phyloP scores from a whole-genome alignment of 2,113 vertebrate genomes.

The Oncorhynchus tshawytscha region DNA sequence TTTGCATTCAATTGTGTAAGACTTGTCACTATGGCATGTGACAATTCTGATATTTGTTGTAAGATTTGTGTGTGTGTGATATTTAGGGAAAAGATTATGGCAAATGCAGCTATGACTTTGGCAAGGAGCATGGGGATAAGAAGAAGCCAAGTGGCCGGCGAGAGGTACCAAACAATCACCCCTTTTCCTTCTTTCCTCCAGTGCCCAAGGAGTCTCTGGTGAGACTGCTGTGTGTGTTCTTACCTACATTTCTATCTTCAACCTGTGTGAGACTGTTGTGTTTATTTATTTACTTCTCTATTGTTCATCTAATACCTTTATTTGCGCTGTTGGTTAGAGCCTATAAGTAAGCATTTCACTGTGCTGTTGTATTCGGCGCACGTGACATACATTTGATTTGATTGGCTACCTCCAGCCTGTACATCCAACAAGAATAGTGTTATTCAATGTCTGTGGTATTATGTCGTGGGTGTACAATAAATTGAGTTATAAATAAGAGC shows the following conservation, averaged over 20 bases:
- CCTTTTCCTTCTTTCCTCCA: slow-evolving; percentile 22
- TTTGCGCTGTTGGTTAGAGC: no score
- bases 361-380: no score
- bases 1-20: no score
- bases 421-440: slow-evolving; percentile 1
- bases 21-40: background rate
- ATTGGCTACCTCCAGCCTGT: background rate
- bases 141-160: background rate
- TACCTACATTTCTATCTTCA: background rate
- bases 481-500: no score
- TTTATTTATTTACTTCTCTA: background rate
- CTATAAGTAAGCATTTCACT: no score
- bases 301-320: no score
- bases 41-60: background rate
- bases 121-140: slow-evolving; percentile 10
- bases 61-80: background rate
- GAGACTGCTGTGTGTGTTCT: background rate
- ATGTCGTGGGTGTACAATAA: no score
- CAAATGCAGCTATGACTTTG: slow-evolving; percentile 21
- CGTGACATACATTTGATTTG: no score
- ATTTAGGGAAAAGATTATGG: background rate
- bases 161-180: slow-evolving; percentile 20
- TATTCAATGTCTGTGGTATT: background rate
- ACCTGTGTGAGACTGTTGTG: background rate
- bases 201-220: slow-evolving; percentile 12